A percentile compares a stretch with the other conserved stretches of the same genome.
These are phyloP conservation scores for Dallia pectoralis DNA, from an alignment of 2,797 vertebrate genomes.

Conservation along the genomic window DNA sequence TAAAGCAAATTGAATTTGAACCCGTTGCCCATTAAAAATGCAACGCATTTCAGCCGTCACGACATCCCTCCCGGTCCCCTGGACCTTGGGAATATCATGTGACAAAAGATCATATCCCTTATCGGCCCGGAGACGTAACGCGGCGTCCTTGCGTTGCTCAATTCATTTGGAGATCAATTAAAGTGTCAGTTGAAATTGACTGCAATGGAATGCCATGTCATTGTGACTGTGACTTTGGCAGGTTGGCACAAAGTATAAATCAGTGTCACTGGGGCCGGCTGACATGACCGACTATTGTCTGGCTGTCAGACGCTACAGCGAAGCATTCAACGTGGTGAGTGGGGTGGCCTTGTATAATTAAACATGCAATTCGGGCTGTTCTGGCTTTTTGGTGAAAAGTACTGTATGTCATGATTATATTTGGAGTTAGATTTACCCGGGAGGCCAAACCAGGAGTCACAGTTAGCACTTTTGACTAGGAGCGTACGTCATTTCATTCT, in stretches of 20 bases:
- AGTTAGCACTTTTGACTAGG: background rate
- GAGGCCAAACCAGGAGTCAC: background rate
- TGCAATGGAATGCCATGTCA: conserved; percentile 36
- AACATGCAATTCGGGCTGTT: background rate
- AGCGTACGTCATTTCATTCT: background rate
- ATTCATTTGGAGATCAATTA: conserved; percentile 43
- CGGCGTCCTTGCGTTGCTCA: conserved; percentile 29
- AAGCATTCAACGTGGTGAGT: conserved; percentile 9
- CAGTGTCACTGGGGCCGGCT: conserved; percentile 38
- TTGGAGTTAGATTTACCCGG: background rate
- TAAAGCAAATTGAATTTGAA: no score
- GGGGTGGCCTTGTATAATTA: background rate
- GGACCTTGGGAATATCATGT: background rate
- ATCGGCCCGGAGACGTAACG: background rate
- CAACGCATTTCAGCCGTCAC: background rate
- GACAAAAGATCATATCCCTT: background rate
- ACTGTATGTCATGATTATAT: background rate
- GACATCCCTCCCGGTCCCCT: background rate
- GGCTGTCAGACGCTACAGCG: conserved; percentile 21
- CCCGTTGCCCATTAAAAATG: no score
- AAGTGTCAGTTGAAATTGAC: conserved; percentile 47
- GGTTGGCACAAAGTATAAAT: conserved; percentile 44
- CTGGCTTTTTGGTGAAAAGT: background rate
- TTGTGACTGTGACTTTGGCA: conserved; percentile 16
- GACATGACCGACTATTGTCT: conserved; percentile 40